phyloP scores from a whole-genome alignment of 2,113 vertebrate species.

The Apeltes quadracus region DNA sequence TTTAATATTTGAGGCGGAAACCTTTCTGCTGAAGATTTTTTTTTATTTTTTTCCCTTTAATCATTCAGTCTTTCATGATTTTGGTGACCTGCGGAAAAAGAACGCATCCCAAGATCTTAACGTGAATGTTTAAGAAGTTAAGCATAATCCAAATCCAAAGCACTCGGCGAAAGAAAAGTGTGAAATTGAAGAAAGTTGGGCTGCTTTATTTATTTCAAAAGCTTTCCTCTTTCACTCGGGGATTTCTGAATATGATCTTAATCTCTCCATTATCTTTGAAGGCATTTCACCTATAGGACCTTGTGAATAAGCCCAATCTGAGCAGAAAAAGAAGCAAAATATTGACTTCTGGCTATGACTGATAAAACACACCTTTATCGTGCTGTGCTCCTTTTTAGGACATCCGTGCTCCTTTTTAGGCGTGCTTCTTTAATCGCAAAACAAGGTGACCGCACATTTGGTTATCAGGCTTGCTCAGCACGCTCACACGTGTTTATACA shows the following conservation, averaged over 20 bases:
- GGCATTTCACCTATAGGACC: constrained; percentile 73
- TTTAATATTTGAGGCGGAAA: constrained; percentile 28
- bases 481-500: constrained; percentile 23
- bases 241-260: constrained; percentile 69
- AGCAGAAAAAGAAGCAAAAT: constrained; percentile 52
- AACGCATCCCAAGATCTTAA: constrained; percentile 52
- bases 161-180: constrained; percentile 17
- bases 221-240: constrained; percentile 49
- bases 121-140: constrained; percentile 56
- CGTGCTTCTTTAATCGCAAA: constrained; percentile 70
- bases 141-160: constrained; percentile 56
- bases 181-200: constrained; percentile 56
- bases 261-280: constrained; percentile 75
- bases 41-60: constrained; percentile 2
- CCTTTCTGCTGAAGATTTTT: constrained; percentile 1
- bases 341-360: constrained; percentile 70
- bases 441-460: constrained; percentile 74
- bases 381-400: constrained; percentile 60
- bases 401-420: constrained; percentile 60
- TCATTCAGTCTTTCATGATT: background rate
- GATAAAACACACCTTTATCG: constrained; percentile 66
- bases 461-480: constrained; percentile 68
- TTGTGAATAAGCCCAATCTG: constrained; percentile 73
- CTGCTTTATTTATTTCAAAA: constrained; percentile 70
- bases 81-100: constrained; percentile 31